A percentile compares a stretch with the other conserved stretches of the same genome.
phyloP scores from a whole-genome alignment of 1,140 invertebrate species.

The Atta colombica region DNA sequence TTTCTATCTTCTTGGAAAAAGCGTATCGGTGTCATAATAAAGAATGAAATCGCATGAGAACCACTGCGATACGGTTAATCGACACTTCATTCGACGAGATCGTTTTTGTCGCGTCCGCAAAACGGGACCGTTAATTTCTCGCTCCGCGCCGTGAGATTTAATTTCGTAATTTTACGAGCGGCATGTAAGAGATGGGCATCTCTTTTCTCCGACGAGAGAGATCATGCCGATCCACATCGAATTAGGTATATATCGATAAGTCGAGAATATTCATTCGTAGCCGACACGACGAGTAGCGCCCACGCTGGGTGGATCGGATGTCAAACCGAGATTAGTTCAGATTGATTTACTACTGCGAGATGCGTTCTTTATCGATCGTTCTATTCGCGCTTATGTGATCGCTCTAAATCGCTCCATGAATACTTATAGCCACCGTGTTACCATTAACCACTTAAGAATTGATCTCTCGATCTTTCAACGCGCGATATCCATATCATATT shows the following conservation, averaged over 20 bases:
- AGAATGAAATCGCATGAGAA: slow-evolving; percentile 32
- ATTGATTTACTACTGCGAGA: slow-evolving; percentile 75
- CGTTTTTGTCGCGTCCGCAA: slow-evolving; percentile 61
- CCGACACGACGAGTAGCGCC: slow-evolving; percentile 42
- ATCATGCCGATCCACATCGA: slow-evolving; percentile 23
- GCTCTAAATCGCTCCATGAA: background rate
- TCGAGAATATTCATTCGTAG: background rate
- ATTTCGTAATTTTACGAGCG: slow-evolving; percentile 64
- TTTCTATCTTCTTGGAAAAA: background rate
- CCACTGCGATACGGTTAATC: slow-evolving; percentile 64
- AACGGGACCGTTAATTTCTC: slow-evolving; percentile 61
- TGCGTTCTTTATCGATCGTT: slow-evolving; percentile 49
- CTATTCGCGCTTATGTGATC: slow-evolving; percentile 10
- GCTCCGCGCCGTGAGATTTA: slow-evolving; percentile 59
- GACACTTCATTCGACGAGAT: slow-evolving; percentile 54
- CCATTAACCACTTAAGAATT: background rate
- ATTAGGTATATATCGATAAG: slow-evolving; percentile 29
- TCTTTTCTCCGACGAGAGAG: background rate
- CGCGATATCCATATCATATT: background rate
- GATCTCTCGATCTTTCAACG: slow-evolving; percentile 42
- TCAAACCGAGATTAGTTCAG: slow-evolving; percentile 60
- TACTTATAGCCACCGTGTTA: background rate
- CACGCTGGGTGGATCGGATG: slow-evolving; percentile 65
- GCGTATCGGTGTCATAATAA: background rate
- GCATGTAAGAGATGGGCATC: background rate